Conservation (phyloP, 2,888 invertebrate species). For the Drepanosiphum platanoidis region DNA sequence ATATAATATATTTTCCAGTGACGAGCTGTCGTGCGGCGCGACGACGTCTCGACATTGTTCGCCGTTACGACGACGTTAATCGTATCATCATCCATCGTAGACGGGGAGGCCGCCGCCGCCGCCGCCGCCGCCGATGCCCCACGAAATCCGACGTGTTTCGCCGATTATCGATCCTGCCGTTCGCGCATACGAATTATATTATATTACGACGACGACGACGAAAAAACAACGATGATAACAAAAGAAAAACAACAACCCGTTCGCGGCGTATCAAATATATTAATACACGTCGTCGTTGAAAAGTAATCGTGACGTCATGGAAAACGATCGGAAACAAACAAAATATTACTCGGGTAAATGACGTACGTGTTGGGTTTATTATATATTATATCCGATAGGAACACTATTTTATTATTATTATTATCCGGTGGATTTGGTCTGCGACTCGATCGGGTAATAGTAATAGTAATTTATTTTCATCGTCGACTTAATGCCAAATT, state of each 20-base stretch:
- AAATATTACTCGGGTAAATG: not conserved
- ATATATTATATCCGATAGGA: not conserved
- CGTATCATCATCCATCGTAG: not conserved
- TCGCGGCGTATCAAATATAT: too few species aligned
- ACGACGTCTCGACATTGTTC: not conserved
- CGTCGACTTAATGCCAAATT: not conserved
- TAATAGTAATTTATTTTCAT: not conserved
- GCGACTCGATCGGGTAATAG: not conserved
- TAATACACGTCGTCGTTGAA: not conserved
- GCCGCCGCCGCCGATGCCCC: not conserved
- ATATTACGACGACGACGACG: too few species aligned
- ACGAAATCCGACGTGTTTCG: not conserved
- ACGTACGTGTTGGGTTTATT: too few species aligned
- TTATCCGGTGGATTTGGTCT: too few species aligned
- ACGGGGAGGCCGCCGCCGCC: not conserved
- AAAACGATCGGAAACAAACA: not conserved
- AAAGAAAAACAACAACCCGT: not conserved
- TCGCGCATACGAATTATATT: not conserved
- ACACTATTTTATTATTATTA: too few species aligned
- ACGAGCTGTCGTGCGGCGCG: not conserved
- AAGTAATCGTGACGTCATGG: not conserved
- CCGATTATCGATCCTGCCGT: not conserved
- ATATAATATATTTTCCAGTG: slow-evolving; percentile 5
- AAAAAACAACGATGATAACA: not conserved
- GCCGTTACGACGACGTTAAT: too few species aligned